These are phyloP conservation scores for Neosilurus hyrtlii DNA, from an alignment of 2,797 vertebrate species.

Conservation along the genomic window DNA sequence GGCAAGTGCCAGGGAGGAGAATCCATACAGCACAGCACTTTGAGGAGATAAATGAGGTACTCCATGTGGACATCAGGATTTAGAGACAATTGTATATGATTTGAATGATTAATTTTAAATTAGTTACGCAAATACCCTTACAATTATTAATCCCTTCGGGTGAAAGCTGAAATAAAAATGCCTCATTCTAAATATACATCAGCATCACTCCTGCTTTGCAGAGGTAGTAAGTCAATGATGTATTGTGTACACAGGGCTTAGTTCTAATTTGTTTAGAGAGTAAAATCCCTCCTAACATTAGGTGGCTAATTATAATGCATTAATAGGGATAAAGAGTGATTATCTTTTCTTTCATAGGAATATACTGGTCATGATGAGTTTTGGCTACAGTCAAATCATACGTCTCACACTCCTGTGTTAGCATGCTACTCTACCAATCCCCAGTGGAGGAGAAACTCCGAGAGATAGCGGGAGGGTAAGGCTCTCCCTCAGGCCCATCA, in stretches of 20 bases:
- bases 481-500: conserved; percentile 2
- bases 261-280: neutral
- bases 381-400: neutral
- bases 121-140: neutral
- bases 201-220: neutral
- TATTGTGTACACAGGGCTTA: neutral
- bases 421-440: conserved; percentile 54
- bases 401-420: conserved; percentile 47
- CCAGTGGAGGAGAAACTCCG: conserved; percentile 61
- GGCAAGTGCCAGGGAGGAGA: conserved; percentile 39
- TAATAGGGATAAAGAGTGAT: neutral
- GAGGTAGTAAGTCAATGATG: conserved; percentile 1
- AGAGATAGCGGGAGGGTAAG: conserved; percentile 42
- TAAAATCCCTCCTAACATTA: neutral
- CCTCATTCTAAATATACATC: neutral
- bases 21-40: conserved; percentile 32
- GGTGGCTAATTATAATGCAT: conserved; percentile 4
- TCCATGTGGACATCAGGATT: conserved; percentile 7
- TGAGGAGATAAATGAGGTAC: conserved; percentile 35
- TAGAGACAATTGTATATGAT: neutral
- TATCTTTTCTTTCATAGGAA: neutral
- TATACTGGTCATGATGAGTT: neutral
- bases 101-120: conserved; percentile 18
- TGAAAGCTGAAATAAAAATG: conserved; percentile 8
- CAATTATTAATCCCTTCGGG: neutral